Conservation (phyloP, 2,888 invertebrate species). For the Sepiola atlantica region DNA sequence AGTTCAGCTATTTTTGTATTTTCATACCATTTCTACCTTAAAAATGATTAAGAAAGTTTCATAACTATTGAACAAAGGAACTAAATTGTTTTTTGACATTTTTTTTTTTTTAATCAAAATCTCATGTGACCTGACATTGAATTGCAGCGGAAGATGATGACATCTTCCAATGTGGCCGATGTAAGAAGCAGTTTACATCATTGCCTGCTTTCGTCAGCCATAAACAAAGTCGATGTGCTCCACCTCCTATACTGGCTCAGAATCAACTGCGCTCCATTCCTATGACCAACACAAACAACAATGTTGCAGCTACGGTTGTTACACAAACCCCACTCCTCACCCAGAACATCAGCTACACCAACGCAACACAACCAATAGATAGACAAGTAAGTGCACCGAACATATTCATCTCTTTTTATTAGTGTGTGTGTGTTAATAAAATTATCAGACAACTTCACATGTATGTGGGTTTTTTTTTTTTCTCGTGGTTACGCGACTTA, state of each 20-base stretch:
- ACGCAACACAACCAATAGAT: not conserved
- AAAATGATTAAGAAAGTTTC: not conserved
- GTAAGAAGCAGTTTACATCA: constrained; percentile 81
- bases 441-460: not conserved
- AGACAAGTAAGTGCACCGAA: constrained; percentile 1
- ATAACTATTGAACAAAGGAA: too few relatives aligned
- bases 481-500: not conserved
- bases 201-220: constrained; percentile 80
- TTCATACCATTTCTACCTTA: not conserved
- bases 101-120: not conserved
- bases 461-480: not conserved
- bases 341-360: constrained; percentile 35
- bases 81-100: too few relatives aligned
- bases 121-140: not conserved
- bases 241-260: constrained; percentile 43
- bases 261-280: constrained; percentile 51
- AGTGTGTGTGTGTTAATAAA: not conserved
- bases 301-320: constrained; percentile 53
- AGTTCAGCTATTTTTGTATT: not conserved
- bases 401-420: too few relatives aligned
- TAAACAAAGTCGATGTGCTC: constrained; percentile 75
- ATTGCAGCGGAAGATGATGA: constrained; percentile 79
- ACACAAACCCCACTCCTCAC: constrained; percentile 50
- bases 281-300: constrained; percentile 50
- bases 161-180: constrained; percentile 83